Evolutionary conservation across 2,888 invertebrate genomes (phyloP), one percentile per base, ranked within the genome.

Genomic region (Villa cingulata): DNA sequence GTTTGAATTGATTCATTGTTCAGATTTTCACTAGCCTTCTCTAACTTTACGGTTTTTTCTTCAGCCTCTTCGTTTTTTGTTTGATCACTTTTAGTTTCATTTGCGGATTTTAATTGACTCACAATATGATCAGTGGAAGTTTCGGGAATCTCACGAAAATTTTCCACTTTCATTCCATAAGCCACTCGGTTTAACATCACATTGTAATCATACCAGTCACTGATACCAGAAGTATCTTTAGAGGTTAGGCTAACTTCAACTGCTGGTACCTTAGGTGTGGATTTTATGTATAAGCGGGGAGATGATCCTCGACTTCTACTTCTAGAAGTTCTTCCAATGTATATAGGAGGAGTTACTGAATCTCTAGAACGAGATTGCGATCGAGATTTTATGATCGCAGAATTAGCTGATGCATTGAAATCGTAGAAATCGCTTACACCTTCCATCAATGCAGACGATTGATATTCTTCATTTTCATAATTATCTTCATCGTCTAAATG

Each of bases 391-490:
- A 66, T 23, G 23, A 23, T 6, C 23, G 23, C 7, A 2, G 65
- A 68, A 51, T 68, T 67, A 0, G 60, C 55, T 0, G 68, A 65
- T 17, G 66, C 68, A 10, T 63, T 59, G 45, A 67, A 67, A 39
- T 67, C 67, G 20, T 67, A 67, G 37, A 67, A 67, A 43, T 68
- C 67, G 51, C 68, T 67, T 3, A 67, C 49, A 0, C 68, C 67
- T 52, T 66, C 62, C 59, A 65, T 57, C 0, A 67, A 18, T 17
- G 6, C 9, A 20, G 4, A 19, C 19, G 16, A 12, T 19, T 2
- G 10, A 20, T n/a, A 7, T 18, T 18, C 36, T 20, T 20, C 34
- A 3, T 19, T 15, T 7, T 34, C 14, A 15, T 18, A n/a, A 20
- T n/a, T 15, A 14, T 34, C 42, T 20, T 20, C 34, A 3, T 19